Percentiles rank a stretch among this genome's conserved stretches.
Conservation (phyloP, 2,888 invertebrate genomes). For the Lithophane leautieri region DNA sequence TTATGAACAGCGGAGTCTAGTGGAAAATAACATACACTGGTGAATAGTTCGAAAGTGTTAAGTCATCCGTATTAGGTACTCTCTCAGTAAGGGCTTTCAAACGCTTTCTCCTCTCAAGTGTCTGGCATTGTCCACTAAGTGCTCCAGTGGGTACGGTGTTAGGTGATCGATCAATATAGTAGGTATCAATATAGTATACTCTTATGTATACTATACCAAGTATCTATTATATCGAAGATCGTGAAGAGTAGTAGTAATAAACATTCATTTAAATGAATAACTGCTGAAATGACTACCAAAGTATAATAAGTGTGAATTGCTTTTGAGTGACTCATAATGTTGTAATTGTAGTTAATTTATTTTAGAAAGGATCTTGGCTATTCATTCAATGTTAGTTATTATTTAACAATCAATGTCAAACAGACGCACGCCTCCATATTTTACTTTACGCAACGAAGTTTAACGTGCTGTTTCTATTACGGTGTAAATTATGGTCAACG, state of each 20-base stretch:
- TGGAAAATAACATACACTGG: constrained; percentile 32
- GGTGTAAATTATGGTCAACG: constrained; percentile 59
- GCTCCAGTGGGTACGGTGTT: constrained; percentile 28
- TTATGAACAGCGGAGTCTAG: constrained; percentile 51
- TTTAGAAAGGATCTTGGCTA: constrained; percentile 69
- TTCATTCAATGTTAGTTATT: constrained; percentile 65
- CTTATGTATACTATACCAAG: background rate
- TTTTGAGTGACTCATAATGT: constrained; percentile 50
- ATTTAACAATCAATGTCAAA: constrained; percentile 67
- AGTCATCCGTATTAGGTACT: constrained; percentile 58
- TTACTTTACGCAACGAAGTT: constrained; percentile 64
- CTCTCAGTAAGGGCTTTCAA: constrained; percentile 52
- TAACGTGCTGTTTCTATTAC: constrained; percentile 58
- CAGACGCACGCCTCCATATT: constrained; percentile 65
- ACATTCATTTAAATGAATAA: background rate
- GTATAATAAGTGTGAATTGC: constrained; percentile 15
- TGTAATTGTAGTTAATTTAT: constrained; percentile 50
- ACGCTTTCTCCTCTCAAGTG: constrained; percentile 54
- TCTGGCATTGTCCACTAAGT: constrained; percentile 55
- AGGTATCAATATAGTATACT: constrained; percentile 15
- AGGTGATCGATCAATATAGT: constrained; percentile 41
- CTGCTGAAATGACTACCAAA: background rate
- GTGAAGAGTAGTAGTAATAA: constrained; percentile 1
- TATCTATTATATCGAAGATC: background rate
- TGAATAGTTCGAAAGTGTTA: constrained; percentile 56